Conservation (phyloP, 2,888 invertebrate genomes). For the Biston stratarius region DNA sequence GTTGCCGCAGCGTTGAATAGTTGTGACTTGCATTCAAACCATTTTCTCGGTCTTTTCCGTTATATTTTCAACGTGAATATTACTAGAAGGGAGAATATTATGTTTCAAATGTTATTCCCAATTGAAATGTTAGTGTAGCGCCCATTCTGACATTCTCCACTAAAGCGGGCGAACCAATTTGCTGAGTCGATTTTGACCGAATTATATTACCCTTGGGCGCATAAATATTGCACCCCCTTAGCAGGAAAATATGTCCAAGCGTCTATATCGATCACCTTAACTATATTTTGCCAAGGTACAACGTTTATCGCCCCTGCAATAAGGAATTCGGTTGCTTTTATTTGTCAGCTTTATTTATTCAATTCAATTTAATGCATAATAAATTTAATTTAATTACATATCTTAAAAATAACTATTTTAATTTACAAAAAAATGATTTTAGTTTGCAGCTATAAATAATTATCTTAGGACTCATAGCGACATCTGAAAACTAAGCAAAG, state of each 20-base stretch:
- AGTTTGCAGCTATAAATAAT: too few relatives aligned
- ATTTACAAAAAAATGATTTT: too few relatives aligned
- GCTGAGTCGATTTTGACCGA: constrained; percentile 62
- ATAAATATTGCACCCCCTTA: constrained; percentile 59
- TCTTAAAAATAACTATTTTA: too few relatives aligned
- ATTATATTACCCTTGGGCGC: constrained; percentile 65
- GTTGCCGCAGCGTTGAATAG: too few relatives aligned
- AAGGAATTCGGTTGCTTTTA: background rate
- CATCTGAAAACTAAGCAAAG: too few relatives aligned
- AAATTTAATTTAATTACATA: too few relatives aligned
- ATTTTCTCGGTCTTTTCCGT: background rate
- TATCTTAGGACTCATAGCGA: too few relatives aligned
- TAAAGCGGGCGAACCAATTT: constrained; percentile 59
- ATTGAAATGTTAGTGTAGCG: constrained; percentile 44
- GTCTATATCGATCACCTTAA: constrained; percentile 33
- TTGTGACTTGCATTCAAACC: background rate
- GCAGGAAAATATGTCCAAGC: constrained; percentile 40
- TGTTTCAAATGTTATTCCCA: constrained; percentile 31
- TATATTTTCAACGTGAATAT: background rate
- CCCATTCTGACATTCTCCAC: constrained; percentile 57
- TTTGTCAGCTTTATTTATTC: background rate
- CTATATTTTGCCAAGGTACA: background rate
- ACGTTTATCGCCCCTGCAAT: background rate
- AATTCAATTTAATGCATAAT: too few relatives aligned
- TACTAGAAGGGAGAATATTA: constrained; percentile 22